A percentile compares a stretch with the other conserved stretches of the same genome.
Conservation (phyloP, 2,888 invertebrate species). For the Acanthacorydalis orientalis region DNA sequence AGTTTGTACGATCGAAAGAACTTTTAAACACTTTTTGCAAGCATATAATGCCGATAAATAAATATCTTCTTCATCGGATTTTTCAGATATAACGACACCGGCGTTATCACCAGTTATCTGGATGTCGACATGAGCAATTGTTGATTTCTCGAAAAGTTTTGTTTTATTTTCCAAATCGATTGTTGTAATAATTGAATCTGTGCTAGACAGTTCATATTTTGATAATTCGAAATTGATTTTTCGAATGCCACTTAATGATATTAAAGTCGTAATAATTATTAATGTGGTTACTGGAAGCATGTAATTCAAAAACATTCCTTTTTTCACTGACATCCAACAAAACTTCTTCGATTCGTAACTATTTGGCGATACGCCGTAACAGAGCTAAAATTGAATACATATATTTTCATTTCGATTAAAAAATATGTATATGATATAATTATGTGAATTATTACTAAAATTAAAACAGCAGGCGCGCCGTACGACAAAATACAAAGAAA, state of each 20-base stretch:
- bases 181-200: constrained; percentile 17
- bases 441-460: constrained; percentile 36
- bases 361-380: constrained; percentile 47
- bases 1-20: constrained; percentile 50
- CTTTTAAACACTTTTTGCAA: constrained; percentile 38
- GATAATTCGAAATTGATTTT: constrained; percentile 25
- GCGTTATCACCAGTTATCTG: constrained; percentile 14
- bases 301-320: constrained; percentile 60
- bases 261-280: constrained; percentile 43
- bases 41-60: constrained; percentile 31
- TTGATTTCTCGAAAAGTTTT: constrained; percentile 2
- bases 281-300: constrained; percentile 54
- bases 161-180: constrained; percentile 5
- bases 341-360: constrained; percentile 57
- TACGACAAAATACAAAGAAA: constrained; percentile 43
- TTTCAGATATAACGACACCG: background rate
- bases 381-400: constrained; percentile 29
- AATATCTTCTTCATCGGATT: constrained; percentile 13
- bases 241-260: constrained; percentile 36
- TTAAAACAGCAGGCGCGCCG: constrained; percentile 42
- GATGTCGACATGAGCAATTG: background rate
- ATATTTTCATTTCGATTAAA: background rate
- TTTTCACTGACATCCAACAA: constrained; percentile 62
- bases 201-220: constrained; percentile 23
- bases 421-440: background rate